Conservation (phyloP, 1,140 invertebrate species). For the Drosophila guanche region DNA sequence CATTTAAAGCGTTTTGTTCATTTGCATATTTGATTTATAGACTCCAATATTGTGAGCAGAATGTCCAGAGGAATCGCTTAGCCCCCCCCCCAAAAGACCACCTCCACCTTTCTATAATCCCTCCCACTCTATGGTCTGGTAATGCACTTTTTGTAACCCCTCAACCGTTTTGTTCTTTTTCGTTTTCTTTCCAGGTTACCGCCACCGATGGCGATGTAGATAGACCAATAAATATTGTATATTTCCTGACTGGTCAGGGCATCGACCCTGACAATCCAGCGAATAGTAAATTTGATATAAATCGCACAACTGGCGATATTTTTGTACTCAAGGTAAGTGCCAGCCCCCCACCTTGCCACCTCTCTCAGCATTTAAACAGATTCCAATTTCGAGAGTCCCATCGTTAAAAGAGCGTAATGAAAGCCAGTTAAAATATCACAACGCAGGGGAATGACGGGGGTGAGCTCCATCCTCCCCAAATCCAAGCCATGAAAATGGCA, state of each 20-base stretch:
- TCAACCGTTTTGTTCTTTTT: constrained; percentile 83
- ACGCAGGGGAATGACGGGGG: not conserved
- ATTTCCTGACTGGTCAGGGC: constrained; percentile 89
- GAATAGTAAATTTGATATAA: constrained; percentile 89
- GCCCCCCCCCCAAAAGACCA: constrained; percentile 12
- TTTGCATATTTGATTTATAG: constrained; percentile 82
- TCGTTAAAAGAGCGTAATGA: constrained; percentile 49
- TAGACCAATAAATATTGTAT: constrained; percentile 88
- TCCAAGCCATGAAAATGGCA: constrained; percentile 22
- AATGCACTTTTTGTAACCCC: constrained; percentile 45
- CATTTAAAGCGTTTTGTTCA: constrained; percentile 79
- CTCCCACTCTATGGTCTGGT: not conserved
- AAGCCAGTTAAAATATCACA: constrained; percentile 56
- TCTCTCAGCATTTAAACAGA: constrained; percentile 32
- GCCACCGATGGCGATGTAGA: constrained; percentile 88
- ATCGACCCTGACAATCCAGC: constrained; percentile 87
- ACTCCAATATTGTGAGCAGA: constrained; percentile 65
- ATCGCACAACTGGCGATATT: constrained; percentile 87
- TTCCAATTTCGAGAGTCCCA: constrained; percentile 21
- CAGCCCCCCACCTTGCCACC: not conserved
- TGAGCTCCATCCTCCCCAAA: not conserved
- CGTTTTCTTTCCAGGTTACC: constrained; percentile 74
- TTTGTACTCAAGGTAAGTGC: constrained; percentile 86
- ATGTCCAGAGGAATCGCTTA: constrained; percentile 43
- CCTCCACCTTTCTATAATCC: constrained; percentile 19